Conservation (phyloP, 2,113 vertebrate species). For the Salminus brasiliensis region DNA sequence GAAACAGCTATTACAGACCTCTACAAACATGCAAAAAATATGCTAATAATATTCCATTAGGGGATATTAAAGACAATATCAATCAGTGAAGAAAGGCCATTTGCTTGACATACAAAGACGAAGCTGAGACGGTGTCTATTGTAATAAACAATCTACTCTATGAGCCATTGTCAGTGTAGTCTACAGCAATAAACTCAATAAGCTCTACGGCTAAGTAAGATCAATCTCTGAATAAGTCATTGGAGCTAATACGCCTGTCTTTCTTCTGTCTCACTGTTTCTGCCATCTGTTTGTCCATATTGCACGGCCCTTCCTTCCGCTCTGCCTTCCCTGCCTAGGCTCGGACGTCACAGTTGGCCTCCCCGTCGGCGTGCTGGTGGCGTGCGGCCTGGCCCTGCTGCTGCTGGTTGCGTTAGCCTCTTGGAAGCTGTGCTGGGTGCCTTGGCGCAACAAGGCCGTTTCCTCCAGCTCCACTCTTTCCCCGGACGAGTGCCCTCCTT, state of each 20-base stretch:
- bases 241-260: conserved; percentile 30
- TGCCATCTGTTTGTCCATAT: conserved; percentile 78
- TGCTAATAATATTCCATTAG: too few relatives aligned
- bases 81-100: too few relatives aligned
- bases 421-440: conserved; percentile 89
- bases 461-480: conserved; percentile 67
- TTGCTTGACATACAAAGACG: too few relatives aligned
- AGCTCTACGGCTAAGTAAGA: neutral
- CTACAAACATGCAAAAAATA: too few relatives aligned
- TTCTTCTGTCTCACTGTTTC: conserved; percentile 57
- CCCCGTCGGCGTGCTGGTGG: conserved; percentile 80
- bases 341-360: conserved; percentile 91
- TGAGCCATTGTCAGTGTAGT: neutral
- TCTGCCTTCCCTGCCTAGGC: conserved; percentile 58
- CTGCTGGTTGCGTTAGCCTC: conserved; percentile 87
- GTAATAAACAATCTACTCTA: neutral
- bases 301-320: conserved; percentile 64
- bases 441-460: conserved; percentile 82
- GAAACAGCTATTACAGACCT: too few relatives aligned
- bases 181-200: neutral
- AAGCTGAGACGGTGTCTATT: too few relatives aligned
- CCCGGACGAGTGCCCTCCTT: conserved; percentile 34
- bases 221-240: neutral
- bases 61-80: too few relatives aligned
- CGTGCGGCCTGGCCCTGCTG: conserved; percentile 84